Evolutionary conservation across 2,888 invertebrate species (phyloP), one percentile per base, ranked within the genome.

Genomic region (Pseudococcus jackbeardsleyi): DNA sequence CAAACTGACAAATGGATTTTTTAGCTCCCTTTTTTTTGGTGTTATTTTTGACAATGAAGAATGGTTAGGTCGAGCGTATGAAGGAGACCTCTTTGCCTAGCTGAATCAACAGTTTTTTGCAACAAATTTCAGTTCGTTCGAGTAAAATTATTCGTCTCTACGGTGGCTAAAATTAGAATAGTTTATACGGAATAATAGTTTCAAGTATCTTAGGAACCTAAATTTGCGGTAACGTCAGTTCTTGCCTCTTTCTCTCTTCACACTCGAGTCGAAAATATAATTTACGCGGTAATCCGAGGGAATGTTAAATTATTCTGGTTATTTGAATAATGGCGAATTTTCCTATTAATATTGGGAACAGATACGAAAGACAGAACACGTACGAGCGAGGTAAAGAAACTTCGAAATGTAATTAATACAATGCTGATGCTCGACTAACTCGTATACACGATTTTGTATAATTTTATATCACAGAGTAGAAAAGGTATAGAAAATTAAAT

Each of bases 261-360:
- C 68, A 68, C 26, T 68, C 26, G 22, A 68, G 26, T 26, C 26
- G 77, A 77, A 77, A 77, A 77, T 42, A 77, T 77, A 77, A 77
- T 77, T 77, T 77, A 77, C 77, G 77, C 39, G 42, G 77, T 77
- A 42, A 77, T 77, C 77, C 77, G 77, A 33, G 26, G 42, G 68
- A 77, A 77, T 77, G 39, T 77, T 77, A 77, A 77, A 77, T 77
- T 77, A 77, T 77, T 77, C 77, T 77, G 39, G 77, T 77, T 77
- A 77, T 77, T 77, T 77, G 77, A 77, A 77, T 77, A 77, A 77
- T 77, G 33, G 77, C 39, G 26, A 77, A 77, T 42, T 77, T 77
- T 77, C 77, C 17, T 77, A 77, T 26, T 42, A 77, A 77, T 77
- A 77, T 77, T 42, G 54, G n/a, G n/a, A 54, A 54, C 54, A n/a